These are phyloP conservation scores for Syngnathus floridae DNA, from an alignment of 2,113 vertebrate genomes.

Conservation along the genomic window DNA sequence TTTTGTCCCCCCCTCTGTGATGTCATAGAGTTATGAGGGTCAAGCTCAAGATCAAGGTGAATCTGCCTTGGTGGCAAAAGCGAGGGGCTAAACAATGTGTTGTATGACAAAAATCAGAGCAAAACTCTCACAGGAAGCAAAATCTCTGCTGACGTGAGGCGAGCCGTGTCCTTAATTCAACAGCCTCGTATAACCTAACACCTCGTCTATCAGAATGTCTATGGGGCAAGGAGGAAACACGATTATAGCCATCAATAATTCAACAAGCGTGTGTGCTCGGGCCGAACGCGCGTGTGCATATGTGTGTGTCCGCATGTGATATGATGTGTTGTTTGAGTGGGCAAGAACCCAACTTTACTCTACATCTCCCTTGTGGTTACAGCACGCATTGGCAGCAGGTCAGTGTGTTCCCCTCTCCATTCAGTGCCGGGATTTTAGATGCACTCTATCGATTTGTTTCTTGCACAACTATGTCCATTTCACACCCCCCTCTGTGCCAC, in stretches of 20 bases:
- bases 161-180: constrained; percentile 59
- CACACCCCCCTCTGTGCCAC: constrained; percentile 16
- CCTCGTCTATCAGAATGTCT: constrained; percentile 64
- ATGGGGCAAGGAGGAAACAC: constrained; percentile 59
- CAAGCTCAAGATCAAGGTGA: constrained; percentile 60
- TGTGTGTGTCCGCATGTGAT: constrained; percentile 26
- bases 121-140: constrained; percentile 59
- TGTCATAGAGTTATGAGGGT: constrained; percentile 62
- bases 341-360: constrained; percentile 49
- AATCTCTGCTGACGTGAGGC: constrained; percentile 64
- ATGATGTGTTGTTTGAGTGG: constrained; percentile 57
- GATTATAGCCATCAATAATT: constrained; percentile 74
- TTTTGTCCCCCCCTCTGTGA: constrained; percentile 44
- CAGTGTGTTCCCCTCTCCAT: constrained; percentile 21
- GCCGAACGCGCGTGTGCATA: constrained; percentile 17
- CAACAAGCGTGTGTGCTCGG: constrained; percentile 39
- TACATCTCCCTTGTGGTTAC: constrained; percentile 63
- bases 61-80: constrained; percentile 61
- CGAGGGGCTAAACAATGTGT: constrained; percentile 55
- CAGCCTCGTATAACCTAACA: constrained; percentile 63
- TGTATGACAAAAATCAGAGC: constrained; percentile 59
- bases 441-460: constrained; percentile 51
- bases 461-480: constrained; percentile 35
- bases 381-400: constrained; percentile 38
- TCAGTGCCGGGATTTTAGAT: constrained; percentile 47